Evolutionary conservation across 2,113 vertebrate genomes (phyloP), one percentile per base, ranked within the genome.

Genomic region (Formicarius rufipectus): DNA sequence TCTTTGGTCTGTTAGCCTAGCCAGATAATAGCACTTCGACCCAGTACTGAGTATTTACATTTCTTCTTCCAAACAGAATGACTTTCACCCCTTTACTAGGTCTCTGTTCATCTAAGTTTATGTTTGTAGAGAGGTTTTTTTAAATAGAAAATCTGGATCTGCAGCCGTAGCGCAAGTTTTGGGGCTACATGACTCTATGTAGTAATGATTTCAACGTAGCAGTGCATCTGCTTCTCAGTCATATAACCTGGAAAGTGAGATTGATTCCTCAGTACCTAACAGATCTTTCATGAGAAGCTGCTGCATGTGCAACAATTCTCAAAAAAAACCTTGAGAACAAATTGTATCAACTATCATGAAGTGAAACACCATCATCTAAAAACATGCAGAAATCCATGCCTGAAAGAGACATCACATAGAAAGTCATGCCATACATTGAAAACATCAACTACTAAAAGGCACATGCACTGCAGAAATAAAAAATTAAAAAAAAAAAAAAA

Each of bases 301-400:
- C 59, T 78, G 64, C 31, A 62, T 42, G 16, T 18, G 35, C 13
- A 60, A 13, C 1, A 5, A 35, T 66, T 62, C 35, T 45, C 31
- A 49, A 40, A 56, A 53, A 58, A 47, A 40, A 69, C 7, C 31
- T 24, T 7, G 25, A 81, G 59, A 77, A 81, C 10, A 59, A 89
- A 60, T 7, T 0, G 0, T 21, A 59, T 42, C n/a, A 42, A 86
- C 50, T 12, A 49, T n/a, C 20, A 74, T 5, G 4, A 40, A 73
- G 24, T 22, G 49, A 69, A 90, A 66, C 15, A 58, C 23, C 21
- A 62, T 15, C 27, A 72, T 17, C 15, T 44, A 52, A n/a, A 59
- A 84, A 44, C 14, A 47, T 16, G 44, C 39, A 68, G 13, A 55
- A 24, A 42, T 56, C 39, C 37, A 3, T 5, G 10, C 68, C 7